phyloP scores from a whole-genome alignment of 35 echinoderm and acorn worm genomes.

The Apostichopus parvimensis region DNA sequence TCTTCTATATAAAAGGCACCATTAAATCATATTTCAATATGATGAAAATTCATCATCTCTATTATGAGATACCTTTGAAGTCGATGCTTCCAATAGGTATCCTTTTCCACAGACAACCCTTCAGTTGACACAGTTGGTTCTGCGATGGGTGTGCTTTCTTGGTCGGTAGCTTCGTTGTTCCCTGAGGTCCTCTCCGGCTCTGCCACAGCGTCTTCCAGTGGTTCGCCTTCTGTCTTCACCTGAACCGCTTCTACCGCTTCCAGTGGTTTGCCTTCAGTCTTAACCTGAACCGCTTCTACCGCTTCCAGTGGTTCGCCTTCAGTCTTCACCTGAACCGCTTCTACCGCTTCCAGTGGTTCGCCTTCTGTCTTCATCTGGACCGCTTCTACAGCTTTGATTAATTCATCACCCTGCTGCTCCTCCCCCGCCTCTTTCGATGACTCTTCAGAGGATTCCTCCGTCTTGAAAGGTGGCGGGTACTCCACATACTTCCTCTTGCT shows the following conservation, averaged over 20 bases:
- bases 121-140: not conserved
- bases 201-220: too few species aligned
- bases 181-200: not conserved
- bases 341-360: not conserved
- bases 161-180: not conserved
- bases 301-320: not conserved
- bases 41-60: too few species aligned
- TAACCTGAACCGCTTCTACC: not conserved
- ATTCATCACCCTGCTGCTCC: not conserved
- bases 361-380: not conserved
- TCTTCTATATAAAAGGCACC: too few species aligned
- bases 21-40: too few species aligned
- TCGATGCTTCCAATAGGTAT: not conserved
- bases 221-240: not conserved
- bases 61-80: not conserved
- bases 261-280: not conserved
- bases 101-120: not conserved
- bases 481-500: constrained; percentile 22
- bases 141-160: not conserved
- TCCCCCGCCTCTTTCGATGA: not conserved
- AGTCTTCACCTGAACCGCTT: not conserved
- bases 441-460: not conserved
- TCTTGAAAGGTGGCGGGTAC: not conserved
- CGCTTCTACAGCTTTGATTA: not conserved
- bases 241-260: not conserved